Base-by-base conservation (phyloP, 2,888 invertebrate species). In the Hirtodrosophila histrioides region DNA sequence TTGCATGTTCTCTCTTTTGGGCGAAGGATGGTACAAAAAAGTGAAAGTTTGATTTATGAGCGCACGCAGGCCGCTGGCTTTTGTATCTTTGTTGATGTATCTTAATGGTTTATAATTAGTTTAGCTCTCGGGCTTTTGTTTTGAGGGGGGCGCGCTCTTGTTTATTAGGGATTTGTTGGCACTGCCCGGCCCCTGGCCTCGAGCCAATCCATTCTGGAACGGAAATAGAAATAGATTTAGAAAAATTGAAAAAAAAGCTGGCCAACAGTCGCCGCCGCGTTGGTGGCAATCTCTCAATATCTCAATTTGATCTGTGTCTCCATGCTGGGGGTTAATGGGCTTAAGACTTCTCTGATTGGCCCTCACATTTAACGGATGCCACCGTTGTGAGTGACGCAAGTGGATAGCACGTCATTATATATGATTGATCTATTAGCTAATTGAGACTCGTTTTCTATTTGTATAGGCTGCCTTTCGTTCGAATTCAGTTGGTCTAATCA, bases 11-110 rank as follows among this genome's bases (percentile, higher is more conserved):
- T 27, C 27, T 36, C 17, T 23, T 41, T n/a, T 29, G 31, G 44
- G 5, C n/a, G 3, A 0, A 33, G 37, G 46, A n/a, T n/a, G n/a
- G n/a, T n/a, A n/a, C n/a, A 17, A 41, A 70, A 45, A 88, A 84
- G 87, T 88, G 87, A 86, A 83, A 80, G 86, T 86, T 86, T 84
- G 88, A 84, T 88, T 88, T 86, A 84, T 79, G 88, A 44, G 43
- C 75, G 51, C 70, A 58, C 67, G 50, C 75, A 69, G 69, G 36
- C 51, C 41, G 31, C 46, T 57, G 33, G 65, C 70, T 71, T 65
- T 71, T 44, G 51, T 71, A 56, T 49, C 45, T 62, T 48, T 58
- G 62, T 51, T 74, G 74, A 70, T 79, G 61, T 63, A 65, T 67
- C 63, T 62, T 63, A 81, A 74, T 78, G 69, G 66, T 56, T 67